phyloP scores from a whole-genome alignment of 2,113 vertebrate species.

The Leuciscus idus region DNA sequence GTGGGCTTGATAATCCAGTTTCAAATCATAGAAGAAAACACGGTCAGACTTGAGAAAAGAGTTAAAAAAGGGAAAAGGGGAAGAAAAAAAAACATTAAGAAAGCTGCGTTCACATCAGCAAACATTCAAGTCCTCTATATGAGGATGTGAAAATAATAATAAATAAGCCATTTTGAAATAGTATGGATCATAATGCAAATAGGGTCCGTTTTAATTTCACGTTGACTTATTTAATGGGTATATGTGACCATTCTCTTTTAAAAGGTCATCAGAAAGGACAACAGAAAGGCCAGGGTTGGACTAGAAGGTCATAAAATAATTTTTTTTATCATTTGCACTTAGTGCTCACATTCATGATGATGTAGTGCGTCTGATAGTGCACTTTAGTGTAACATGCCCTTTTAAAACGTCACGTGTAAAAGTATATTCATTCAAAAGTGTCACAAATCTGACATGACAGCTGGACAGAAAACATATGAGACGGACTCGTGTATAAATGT shows the following conservation, averaged over 20 bases:
- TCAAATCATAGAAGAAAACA: not conserved
- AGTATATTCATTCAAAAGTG: not conserved
- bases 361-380: conserved; percentile 4
- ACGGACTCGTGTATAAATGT: conserved; percentile 6
- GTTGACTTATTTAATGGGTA: not conserved
- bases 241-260: not conserved
- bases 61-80: not conserved
- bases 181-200: not conserved
- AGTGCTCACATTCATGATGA: conserved; percentile 23
- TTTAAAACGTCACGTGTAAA: not conserved
- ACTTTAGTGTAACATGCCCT: conserved; percentile 38
- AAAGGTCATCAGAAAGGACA: not conserved
- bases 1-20: not conserved
- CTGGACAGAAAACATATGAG: not conserved
- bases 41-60: not conserved
- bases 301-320: not conserved
- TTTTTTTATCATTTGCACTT: not conserved
- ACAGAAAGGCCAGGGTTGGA: conserved; percentile 13
- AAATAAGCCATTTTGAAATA: not conserved
- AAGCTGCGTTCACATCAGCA: not conserved
- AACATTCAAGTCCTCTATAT: conserved; percentile 21
- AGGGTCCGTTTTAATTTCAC: not conserved
- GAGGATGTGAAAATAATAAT: not conserved
- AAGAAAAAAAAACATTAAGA: conserved; percentile 10
- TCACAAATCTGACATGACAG: not conserved